Evolutionary conservation across 2,797 vertebrate genomes (phyloP).

Genomic region (Oryzias dopingdopingensis): DNA sequence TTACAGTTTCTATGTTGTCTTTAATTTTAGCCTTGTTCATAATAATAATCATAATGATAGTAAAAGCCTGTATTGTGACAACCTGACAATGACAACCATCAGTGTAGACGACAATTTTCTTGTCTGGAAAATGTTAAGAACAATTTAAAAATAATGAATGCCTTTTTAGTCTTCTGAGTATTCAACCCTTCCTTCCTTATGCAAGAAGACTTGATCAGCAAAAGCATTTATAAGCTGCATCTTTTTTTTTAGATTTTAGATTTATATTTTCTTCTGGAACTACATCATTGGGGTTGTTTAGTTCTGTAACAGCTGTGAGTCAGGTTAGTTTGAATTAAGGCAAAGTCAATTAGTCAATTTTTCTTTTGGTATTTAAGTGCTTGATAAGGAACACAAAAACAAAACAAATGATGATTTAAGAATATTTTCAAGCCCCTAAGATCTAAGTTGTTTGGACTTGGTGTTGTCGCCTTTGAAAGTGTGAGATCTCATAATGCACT

Average conservation of each 20-base stretch:
- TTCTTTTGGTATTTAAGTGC: too few relatives aligned
- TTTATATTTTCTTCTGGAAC: constrained; percentile 42
- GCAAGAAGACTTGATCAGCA: constrained; percentile 27
- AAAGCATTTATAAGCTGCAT: constrained; percentile 60
- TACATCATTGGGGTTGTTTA: constrained; percentile 31
- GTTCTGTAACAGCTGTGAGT: constrained; percentile 47
- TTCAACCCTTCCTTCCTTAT: constrained; percentile 47
- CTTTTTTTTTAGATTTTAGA: constrained; percentile 60
- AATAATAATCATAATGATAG: constrained; percentile 4
- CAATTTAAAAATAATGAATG: constrained; percentile 55
- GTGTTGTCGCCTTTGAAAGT: neutral
- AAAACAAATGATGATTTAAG: neutral
- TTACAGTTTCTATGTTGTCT: constrained; percentile 1
- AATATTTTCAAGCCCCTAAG: too few relatives aligned
- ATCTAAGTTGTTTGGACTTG: neutral
- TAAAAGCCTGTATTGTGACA: constrained; percentile 20
- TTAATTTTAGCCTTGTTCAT: constrained; percentile 1
- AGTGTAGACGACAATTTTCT: constrained; percentile 33
- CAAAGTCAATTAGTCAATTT: constrained; percentile 17
- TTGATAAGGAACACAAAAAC: neutral
- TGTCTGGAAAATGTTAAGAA: constrained; percentile 36
- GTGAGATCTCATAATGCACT: neutral
- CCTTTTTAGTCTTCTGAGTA: constrained; percentile 27
- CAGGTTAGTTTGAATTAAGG: constrained; percentile 56
- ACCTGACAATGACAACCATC: constrained; percentile 19